Percentiles rank a stretch among this genome's conserved stretches.
Evolutionary conservation across 2,888 invertebrate species (phyloP).

Genomic region (Tupiocoris notatus): DNA sequence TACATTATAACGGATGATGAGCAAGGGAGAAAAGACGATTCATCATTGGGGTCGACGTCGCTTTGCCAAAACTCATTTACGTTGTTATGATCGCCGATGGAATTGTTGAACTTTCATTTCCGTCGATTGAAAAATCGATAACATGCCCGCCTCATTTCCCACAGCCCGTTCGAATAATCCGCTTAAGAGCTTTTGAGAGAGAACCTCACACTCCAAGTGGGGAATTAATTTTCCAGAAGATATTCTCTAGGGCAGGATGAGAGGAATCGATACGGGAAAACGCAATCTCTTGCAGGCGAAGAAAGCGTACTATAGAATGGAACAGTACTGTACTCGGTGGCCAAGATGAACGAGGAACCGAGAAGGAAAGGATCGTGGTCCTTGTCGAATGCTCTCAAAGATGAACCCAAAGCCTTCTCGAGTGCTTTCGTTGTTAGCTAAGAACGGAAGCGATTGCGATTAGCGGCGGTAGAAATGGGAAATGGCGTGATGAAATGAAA

Average conservation of each 20-base stretch:
- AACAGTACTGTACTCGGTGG: neutral
- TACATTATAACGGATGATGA: too few species aligned
- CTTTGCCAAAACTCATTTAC: too few species aligned
- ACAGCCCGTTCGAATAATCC: neutral
- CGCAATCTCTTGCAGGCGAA: neutral
- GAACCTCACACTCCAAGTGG: neutral
- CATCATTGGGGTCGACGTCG: too few species aligned
- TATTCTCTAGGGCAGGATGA: neutral
- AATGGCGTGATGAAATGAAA: slow-evolving; percentile 29
- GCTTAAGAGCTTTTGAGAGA: neutral
- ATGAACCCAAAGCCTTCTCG: slow-evolving; percentile 7
- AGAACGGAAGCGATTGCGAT: neutral
- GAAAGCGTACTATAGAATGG: too few species aligned
- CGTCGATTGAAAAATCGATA: neutral
- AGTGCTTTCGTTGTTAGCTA: neutral
- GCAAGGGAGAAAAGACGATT: too few species aligned
- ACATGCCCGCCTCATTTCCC: neutral
- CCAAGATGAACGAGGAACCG: neutral
- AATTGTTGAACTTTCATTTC: too few species aligned
- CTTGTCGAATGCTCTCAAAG: slow-evolving; percentile 13
- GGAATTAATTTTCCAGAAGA: neutral
- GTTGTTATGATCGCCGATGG: too few species aligned
- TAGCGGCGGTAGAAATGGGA: neutral
- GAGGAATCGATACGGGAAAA: neutral
- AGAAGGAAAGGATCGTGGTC: neutral